Base-by-base conservation (phyloP, 2,888 invertebrate genomes). In the Amblyteles armatorius region DNA sequence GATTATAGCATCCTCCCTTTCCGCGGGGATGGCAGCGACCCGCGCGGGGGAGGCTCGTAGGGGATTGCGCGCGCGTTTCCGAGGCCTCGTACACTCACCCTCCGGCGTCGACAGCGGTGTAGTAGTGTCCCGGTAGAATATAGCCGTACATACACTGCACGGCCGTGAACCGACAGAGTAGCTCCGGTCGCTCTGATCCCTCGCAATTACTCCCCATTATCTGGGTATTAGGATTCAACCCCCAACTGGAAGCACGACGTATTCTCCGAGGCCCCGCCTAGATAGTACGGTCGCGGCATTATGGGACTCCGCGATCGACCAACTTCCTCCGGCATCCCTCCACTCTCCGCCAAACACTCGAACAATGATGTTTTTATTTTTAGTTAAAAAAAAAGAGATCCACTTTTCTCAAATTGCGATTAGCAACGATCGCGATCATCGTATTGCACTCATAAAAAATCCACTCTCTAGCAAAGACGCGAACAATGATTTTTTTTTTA, bases 171-270 rank as follows among this genome's bases (percentile, higher is more conserved):
- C 76, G 79, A 83, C 82, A 89, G 90, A 92, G 91, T 89, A 90
- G 90, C 91, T 90, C 86, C 90, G 91, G 91, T 91, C 91, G 91
- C 92, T 93, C 93, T 93, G 93, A 93, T 94, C 93, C 93, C 93
- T 93, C 92, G 93, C 94, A 94, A 94, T 93, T 94, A 94, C 93
- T 93, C 92, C 93, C 94, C 93, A 94, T 94, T 94, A 94, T 94
- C 94, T 91, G 92, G 92, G 94, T 93, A 93, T 94, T 94, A 94
- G 93, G 93, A 94, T 93, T 92, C 93, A 91, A 91, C 93, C 92
- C 92, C 92, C 91, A 92, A 93, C 92, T 92, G 90, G 89, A 90
- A 92, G 92, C 92, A 91, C 91, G 91, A 90, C 90, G 89, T 91
- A 91, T 89, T 89, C 91, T 91, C 85, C 80, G 78, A 90, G 88